Base-by-base conservation (phyloP, 2,797 vertebrate genomes). In the Rhinogobio ventralis region DNA sequence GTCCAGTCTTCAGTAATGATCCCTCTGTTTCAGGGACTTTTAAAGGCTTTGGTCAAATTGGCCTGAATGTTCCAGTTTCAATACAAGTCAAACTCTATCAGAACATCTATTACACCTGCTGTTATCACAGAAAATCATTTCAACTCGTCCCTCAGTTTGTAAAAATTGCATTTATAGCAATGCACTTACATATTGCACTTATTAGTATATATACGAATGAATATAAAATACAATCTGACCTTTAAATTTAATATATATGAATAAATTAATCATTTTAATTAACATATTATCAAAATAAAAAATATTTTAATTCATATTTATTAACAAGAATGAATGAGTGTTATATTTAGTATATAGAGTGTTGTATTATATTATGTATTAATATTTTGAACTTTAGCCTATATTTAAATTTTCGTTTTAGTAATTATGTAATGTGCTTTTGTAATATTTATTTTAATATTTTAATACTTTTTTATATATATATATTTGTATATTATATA, bases 1-100 rank as follows among this genome's bases (percentile, higher is more conserved):
- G 45, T 49, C 19, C 77, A 30, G 33, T 42, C 68, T 36, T 82
- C 19, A 49, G n/a, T 49, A 6, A 36, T 51, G 7, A 51, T 42
- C 11, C 9, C 55, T 11, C 5, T 13, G 42, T 73, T 82, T 79
- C 25, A n/a, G 62, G 60, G 77, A 66, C 28, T 46, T 77, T 67
- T 25, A 33, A 53, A 55, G 49, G 79, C 49, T 81, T 82, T 82
- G 42, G 81, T 82, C 13, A 49, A 19, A 62, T 73, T 62, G 73
- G 20, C 42, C 69, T 36, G 42, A 62, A 64, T 64, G 20, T 36
- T 49, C 45, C 33, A n/a, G 20, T 33, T 80, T 68, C 23, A 68
- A 17, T 36, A 7, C 46, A 68, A 51, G 77, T 67, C 46, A n/a
- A 67, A 60, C 39, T 28, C 36, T 46, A 14, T 30, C 39, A 78